Evolutionary conservation across 1,140 invertebrate species (phyloP), one percentile per base, ranked within the genome.

Genomic region (Nephotettix cincticeps): DNA sequence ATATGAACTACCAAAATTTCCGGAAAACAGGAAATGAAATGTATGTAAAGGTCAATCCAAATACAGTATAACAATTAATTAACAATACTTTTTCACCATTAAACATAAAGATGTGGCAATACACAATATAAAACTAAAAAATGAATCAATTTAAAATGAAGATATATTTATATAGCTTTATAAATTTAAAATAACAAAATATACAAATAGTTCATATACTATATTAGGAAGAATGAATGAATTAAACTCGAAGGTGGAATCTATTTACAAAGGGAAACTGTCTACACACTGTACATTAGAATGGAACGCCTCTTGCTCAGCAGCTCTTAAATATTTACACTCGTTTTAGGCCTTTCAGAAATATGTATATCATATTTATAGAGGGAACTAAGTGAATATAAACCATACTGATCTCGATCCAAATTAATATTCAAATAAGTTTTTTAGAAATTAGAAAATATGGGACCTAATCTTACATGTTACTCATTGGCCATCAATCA

Each of bases 201-300:
- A 36, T n/a, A n/a, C n/a, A n/a, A n/a, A n/a, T n/a, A n/a, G n/a
- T n/a, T n/a, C n/a, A n/a, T n/a, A n/a, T n/a, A n/a, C n/a, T n/a
- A n/a, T n/a, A n/a, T n/a, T n/a, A n/a, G n/a, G n/a, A n/a, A 36
- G 14, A 6, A 36, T 36, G 14, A 36, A 6, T 36, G 14, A 6
- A 14, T 36, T 36, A 36, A 36, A 36, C 32, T 36, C 4, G 4
- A n/a, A 4, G 19, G 47, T 9, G 25, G 56, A 27, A 14, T 43
- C 1, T 67, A 67, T 67, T 23, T 67, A 67, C 64, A 67, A 11
- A 19, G 40, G 64, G 64, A 36, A 19, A 9, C 64, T 43, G n/a
- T 17, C 64, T 67, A 67, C 64, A 27, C n/a, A 23, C 64, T 67
- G 64, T 67, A 67, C 64, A 67, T 67, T 67, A 67, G 64, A 67